Conservation (phyloP, 2,113 vertebrate genomes). For the Harpagus bidentatus region DNA sequence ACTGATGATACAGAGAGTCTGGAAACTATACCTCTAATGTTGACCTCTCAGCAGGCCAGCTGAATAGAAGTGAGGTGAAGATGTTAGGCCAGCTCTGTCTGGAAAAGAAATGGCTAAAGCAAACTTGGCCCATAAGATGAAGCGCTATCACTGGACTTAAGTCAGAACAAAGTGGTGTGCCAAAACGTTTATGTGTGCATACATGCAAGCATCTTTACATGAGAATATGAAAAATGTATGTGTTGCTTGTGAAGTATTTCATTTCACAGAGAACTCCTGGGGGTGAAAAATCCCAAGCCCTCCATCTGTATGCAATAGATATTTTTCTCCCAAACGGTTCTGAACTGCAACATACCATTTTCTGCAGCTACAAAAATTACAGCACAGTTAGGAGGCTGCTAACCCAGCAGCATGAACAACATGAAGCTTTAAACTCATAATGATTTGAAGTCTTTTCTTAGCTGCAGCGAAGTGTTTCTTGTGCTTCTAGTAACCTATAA, state of each 20-base stretch:
- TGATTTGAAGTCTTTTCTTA: constrained; percentile 43
- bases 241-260: neutral
- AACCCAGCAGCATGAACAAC: neutral
- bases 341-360: constrained; percentile 38
- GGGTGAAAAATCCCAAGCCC: neutral
- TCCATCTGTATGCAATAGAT: neutral
- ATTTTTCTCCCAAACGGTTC: constrained; percentile 2
- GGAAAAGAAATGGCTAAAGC: neutral
- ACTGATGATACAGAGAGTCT: neutral
- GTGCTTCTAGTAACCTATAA: constrained; percentile 40
- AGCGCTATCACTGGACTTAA: neutral
- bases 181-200: neutral
- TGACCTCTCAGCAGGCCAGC: neutral
- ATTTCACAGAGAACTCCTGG: neutral
- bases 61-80: neutral
- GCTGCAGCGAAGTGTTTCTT: constrained; percentile 22
- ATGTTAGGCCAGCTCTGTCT: neutral
- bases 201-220: neutral
- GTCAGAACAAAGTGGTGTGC: neutral
- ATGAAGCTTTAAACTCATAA: constrained; percentile 13
- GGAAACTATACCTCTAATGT: neutral
- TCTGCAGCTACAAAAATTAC: constrained; percentile 29
- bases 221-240: neutral
- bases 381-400: neutral
- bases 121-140: neutral